A percentile compares a stretch with the other conserved stretches of the same genome.
Evolutionary conservation across 2,113 vertebrate species (phyloP).

Genomic region (Girardinichthys multiradiatus): DNA sequence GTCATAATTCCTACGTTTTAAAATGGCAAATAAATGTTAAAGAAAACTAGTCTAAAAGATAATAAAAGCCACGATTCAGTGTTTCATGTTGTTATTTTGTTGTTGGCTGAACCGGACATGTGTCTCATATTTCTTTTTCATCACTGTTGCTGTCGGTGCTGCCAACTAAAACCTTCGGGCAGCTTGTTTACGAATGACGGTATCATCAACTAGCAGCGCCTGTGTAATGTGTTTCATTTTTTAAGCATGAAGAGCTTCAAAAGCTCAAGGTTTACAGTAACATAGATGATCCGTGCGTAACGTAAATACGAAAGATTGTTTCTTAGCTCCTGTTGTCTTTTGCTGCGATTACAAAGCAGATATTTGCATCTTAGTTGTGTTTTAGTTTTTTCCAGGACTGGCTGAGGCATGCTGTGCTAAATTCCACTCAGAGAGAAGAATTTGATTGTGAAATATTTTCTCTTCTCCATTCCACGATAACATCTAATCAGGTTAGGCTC

Average conservation of each 20-base stretch:
- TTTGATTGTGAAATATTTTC: slow-evolving; percentile 47
- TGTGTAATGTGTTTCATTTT: background rate
- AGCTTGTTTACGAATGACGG: slow-evolving; percentile 1
- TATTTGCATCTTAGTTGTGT: slow-evolving; percentile 35
- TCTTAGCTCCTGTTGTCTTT: background rate
- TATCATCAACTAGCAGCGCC: slow-evolving; percentile 1
- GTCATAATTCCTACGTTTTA: slow-evolving; percentile 1
- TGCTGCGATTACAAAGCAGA: slow-evolving; percentile 14
- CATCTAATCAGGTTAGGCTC: slow-evolving; percentile 41
- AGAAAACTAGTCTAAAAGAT: too few relatives aligned
- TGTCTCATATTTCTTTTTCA: background rate
- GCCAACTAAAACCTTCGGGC: background rate
- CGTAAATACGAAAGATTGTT: background rate
- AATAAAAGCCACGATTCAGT: too few relatives aligned
- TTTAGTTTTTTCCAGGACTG: slow-evolving; percentile 1
- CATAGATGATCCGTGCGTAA: background rate
- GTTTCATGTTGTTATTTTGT: background rate
- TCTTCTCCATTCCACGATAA: slow-evolving; percentile 20
- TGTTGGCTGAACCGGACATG: background rate
- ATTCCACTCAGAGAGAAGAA: slow-evolving; percentile 41
- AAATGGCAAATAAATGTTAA: background rate
- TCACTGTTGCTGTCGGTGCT: background rate
- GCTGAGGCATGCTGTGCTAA: slow-evolving; percentile 35
- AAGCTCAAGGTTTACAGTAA: background rate
- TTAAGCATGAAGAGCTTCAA: background rate